Base-by-base conservation (phyloP, 2,888 invertebrate genomes). In the Philonicus albiceps region DNA sequence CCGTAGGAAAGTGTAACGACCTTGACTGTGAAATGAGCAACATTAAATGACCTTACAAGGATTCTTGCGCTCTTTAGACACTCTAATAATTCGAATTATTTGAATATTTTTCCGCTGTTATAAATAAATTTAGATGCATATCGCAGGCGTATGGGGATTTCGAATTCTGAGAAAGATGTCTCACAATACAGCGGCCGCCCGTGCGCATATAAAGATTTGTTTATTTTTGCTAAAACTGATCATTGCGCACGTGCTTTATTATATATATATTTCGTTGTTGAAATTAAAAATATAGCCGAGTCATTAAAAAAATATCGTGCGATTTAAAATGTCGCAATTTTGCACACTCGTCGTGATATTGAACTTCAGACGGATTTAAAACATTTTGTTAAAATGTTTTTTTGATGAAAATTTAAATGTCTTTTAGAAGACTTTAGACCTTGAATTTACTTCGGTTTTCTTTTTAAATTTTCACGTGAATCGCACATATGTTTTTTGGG, bases 1-100 rank as follows among this genome's bases (percentile, higher is more conserved):
- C 27, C 11, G 22, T 13, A 27, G 49, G 22, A 37, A 86, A 73
- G 86, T 80, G 86, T 86, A 86, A 86, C 73, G 55, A 86, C 86
- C 86, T 86, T 86, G 86, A 86, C 86, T 80, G 64, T 86, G 86
- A 80, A 75, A 40, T 73, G 74, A n/a, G 34, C 64, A 64, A 11
- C 22, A 27, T 3, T 2, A 11, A 64, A 64, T 64, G 64, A 64
- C 22, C 64, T 64, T 64, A 64, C 64, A 27, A 27, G 64, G 19
- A 64, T 64, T 22, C 13, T 11, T 22, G 64, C n/a, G 27, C 11
- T 64, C 27, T 22, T 64, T 16, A 8, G 27, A 22, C 64, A 22
- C 27, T 27, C 22, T 64, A 22, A 22, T 64, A 22, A 19, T 19
- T 8, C 11, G 11, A 64, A 64, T 22, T 64, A 64, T 64, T 64